A percentile compares a stretch with the other conserved stretches of the same genome.
Evolutionary conservation across 2,888 invertebrate species (phyloP).

Genomic region (Adelognathus sp.): DNA sequence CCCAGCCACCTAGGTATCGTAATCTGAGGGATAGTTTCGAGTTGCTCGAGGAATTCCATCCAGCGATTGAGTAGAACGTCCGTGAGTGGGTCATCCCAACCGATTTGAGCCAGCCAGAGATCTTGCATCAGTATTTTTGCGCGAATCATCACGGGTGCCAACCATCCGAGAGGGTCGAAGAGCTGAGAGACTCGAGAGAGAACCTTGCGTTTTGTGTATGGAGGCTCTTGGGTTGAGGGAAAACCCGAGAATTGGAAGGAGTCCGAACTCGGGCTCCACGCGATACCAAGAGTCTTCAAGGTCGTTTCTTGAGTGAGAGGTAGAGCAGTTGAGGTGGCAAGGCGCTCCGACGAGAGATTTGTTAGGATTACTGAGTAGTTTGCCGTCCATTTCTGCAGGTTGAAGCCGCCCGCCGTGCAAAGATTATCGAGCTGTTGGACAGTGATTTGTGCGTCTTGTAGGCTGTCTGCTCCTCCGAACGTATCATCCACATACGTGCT

Average conservation of each 20-base stretch:
- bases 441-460: neutral
- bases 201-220: conserved; percentile 23
- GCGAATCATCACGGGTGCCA: conserved; percentile 30
- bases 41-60: conserved; percentile 12
- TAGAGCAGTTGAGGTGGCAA: neutral
- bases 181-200: conserved; percentile 43
- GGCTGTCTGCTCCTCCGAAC: conserved; percentile 33
- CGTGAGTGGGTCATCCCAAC: conserved; percentile 44
- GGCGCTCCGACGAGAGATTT: neutral
- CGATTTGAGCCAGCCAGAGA: conserved; percentile 42
- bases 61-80: conserved; percentile 15
- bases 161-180: conserved; percentile 55
- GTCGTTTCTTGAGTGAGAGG: neutral
- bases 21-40: conserved; percentile 8
- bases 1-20: conserved; percentile 35
- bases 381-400: conserved; percentile 35
- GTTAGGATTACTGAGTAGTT: conserved; percentile 2
- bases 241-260: conserved; percentile 4
- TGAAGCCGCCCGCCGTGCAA: conserved; percentile 45
- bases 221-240: neutral
- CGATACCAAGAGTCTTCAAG: conserved; percentile 16
- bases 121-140: conserved; percentile 53
- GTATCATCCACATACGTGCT: conserved; percentile 48
- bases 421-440: conserved; percentile 23
- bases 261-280: conserved; percentile 27